phyloP scores from a whole-genome alignment of 2,888 invertebrate species.

The Plagodis pulveraria region DNA sequence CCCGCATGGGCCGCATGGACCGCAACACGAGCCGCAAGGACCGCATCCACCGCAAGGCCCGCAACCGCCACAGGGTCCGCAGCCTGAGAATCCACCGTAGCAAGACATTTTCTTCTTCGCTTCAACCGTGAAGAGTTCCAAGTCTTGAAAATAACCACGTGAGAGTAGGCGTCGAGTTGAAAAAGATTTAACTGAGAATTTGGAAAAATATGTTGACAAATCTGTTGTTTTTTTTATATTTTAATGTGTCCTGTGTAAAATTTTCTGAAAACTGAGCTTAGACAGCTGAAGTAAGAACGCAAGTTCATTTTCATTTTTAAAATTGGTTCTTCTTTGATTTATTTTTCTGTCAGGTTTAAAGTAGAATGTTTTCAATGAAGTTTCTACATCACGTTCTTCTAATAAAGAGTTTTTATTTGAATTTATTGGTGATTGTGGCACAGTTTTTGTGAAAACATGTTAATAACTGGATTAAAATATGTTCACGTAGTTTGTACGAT shows the following conservation, averaged over 20 bases:
- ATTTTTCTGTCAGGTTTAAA: constrained; percentile 3
- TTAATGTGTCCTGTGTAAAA: constrained; percentile 51
- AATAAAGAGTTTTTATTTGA: neutral
- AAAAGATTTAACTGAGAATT: constrained; percentile 40
- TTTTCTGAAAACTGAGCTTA: constrained; percentile 47
- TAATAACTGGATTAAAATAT: too few species aligned
- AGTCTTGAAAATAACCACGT: constrained; percentile 29
- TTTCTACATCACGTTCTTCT: neutral
- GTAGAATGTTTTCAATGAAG: neutral
- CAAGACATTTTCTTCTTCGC: constrained; percentile 40
- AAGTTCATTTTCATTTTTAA: constrained; percentile 23
- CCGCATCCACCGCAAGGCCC: constrained; percentile 24
- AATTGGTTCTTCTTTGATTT: constrained; percentile 3
- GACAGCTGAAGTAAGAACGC: constrained; percentile 7
- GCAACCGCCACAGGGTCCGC: constrained; percentile 8
- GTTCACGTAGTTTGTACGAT: too few species aligned
- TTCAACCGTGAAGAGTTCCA: neutral
- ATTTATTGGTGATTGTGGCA: neutral
- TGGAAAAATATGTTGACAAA: constrained; percentile 35
- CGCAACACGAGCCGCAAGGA: constrained; percentile 13
- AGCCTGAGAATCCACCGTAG: constrained; percentile 28
- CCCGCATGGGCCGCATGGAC: constrained; percentile 4
- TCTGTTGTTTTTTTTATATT: constrained; percentile 39
- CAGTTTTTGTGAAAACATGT: too few species aligned
- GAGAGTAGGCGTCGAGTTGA: constrained; percentile 25